Conservation (phyloP, 2,888 invertebrate genomes). For the Leistus spinibarbis region DNA sequence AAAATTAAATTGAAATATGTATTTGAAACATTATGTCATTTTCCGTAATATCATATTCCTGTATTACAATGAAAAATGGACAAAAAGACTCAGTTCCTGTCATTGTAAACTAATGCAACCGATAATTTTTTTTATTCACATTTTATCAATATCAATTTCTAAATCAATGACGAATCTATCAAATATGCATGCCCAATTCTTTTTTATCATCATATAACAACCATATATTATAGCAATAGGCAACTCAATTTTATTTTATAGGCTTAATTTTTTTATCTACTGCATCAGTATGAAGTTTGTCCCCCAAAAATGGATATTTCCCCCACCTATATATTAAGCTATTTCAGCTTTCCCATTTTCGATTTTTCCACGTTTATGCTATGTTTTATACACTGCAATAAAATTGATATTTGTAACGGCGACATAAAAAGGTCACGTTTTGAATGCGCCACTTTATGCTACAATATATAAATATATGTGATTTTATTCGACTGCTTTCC, state of each 20-base stretch:
- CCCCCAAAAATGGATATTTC: not conserved
- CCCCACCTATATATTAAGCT: not conserved
- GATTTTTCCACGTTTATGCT: conserved; percentile 3
- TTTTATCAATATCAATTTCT: not conserved
- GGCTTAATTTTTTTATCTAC: not conserved
- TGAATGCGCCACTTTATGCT: too few species aligned
- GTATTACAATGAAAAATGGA: not conserved
- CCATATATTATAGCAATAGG: not conserved
- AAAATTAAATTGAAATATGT: too few species aligned
- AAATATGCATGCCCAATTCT: not conserved
- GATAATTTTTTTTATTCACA: not conserved
- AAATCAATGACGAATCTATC: not conserved
- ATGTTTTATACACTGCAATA: conserved; percentile 3
- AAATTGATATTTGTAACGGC: conserved; percentile 11
- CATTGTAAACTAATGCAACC: not conserved
- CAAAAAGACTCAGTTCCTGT: not conserved
- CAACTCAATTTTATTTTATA: not conserved
- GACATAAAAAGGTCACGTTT: not conserved
- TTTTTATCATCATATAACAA: not conserved
- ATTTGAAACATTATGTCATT: too few species aligned
- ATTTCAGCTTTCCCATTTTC: not conserved
- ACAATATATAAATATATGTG: too few species aligned
- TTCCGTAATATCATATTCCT: too few species aligned
- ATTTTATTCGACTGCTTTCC: too few species aligned
- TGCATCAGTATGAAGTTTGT: not conserved